phyloP scores from a whole-genome alignment of 2,888 invertebrate genomes.

The Gari tellinella region DNA sequence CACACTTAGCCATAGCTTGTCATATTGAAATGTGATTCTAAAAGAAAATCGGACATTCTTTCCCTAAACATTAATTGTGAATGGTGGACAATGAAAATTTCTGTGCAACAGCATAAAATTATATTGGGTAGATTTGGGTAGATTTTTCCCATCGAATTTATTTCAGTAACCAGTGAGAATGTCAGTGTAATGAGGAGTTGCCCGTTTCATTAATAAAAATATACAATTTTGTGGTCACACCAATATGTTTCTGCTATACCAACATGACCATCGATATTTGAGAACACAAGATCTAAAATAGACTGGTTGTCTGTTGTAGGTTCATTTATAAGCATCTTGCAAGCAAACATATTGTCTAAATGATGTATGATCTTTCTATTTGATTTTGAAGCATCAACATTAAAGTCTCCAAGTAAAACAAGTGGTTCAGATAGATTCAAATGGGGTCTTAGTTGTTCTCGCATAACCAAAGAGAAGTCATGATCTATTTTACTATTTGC shows the following conservation, averaged over 20 bases:
- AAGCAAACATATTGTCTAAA: constrained; percentile 17
- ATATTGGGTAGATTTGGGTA: no score
- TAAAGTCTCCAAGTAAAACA: constrained; percentile 37
- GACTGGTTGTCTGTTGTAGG: constrained; percentile 38
- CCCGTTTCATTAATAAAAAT: no score
- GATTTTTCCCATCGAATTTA: no score
- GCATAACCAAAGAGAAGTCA: constrained; percentile 1
- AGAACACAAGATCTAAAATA: constrained; percentile 25
- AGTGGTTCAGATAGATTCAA: no score
- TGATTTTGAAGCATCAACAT: constrained; percentile 26
- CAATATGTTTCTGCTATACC: constrained; percentile 34
- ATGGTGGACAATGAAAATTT: no score
- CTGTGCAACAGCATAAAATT: no score
- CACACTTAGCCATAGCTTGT: no score
- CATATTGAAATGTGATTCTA: no score
- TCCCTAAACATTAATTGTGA: no score
- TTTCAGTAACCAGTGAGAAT: no score
- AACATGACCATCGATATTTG: constrained; percentile 21
- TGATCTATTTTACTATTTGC: constrained; percentile 7
- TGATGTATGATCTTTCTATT: constrained; percentile 5
- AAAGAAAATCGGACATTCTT: no score
- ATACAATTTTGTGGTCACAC: constrained; percentile 37
- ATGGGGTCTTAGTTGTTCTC: constrained; percentile 8
- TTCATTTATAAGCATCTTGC: constrained; percentile 18
- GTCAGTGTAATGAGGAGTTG: no score